A percentile compares a stretch with the other conserved stretches of the same genome.
Conservation (phyloP, 2,888 invertebrate genomes). For the Pecten maximus region DNA sequence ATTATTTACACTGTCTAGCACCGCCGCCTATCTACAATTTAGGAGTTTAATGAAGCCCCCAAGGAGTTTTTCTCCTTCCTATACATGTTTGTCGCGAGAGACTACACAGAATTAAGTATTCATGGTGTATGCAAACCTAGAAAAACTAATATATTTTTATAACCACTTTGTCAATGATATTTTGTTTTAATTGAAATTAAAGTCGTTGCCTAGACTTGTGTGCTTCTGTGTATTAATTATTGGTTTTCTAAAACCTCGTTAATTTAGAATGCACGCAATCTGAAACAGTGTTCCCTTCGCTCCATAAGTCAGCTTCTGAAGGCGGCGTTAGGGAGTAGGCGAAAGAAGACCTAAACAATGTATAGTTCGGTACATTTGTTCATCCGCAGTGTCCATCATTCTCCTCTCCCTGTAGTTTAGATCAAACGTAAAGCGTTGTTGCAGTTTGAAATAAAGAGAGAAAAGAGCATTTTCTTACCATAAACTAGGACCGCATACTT, state of each 20-base stretch:
- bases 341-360: not conserved
- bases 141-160: not conserved
- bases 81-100: not conserved
- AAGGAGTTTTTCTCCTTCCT: not conserved
- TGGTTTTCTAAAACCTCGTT: not conserved
- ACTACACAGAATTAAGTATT: not conserved
- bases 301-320: too few relatives aligned
- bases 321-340: too few relatives aligned
- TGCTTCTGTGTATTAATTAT: not conserved
- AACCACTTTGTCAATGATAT: not conserved
- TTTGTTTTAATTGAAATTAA: not conserved
- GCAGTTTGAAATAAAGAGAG: not conserved
- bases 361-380: not conserved
- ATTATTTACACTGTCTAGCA: too few relatives aligned
- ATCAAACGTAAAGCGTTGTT: not conserved
- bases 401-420: not conserved
- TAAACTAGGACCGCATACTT: not conserved
- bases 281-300: too few relatives aligned
- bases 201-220: not conserved
- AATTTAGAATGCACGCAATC: too few relatives aligned
- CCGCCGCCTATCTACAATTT: not conserved
- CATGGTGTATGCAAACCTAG: not conserved
- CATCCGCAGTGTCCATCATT: not conserved
- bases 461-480: not conserved
- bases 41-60: not conserved